Evolutionary conservation across 1,140 invertebrate genomes (phyloP).

Genomic region (Ctenoplectra terminalis): DNA sequence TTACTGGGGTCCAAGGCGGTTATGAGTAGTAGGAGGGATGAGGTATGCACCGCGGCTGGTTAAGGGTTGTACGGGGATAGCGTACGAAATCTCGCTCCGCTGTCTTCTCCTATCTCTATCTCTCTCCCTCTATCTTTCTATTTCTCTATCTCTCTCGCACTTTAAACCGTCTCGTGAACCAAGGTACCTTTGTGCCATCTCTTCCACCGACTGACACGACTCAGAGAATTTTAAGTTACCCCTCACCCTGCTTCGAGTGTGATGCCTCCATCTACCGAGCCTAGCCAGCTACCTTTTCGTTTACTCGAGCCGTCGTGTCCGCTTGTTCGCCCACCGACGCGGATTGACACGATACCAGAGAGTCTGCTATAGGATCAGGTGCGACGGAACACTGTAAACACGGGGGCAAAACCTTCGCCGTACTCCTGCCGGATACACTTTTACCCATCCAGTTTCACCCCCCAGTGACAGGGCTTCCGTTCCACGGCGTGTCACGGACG

Average conservation of each 20-base stretch:
- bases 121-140: not conserved
- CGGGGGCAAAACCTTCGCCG: slow-evolving; percentile 39
- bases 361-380: slow-evolving; percentile 54
- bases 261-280: not conserved
- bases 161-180: not conserved
- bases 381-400: slow-evolving; percentile 57
- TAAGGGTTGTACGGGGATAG: slow-evolving; percentile 33
- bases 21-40: slow-evolving; percentile 27
- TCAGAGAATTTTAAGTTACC: slow-evolving; percentile 54
- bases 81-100: slow-evolving; percentile 7
- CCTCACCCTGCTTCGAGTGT: not conserved
- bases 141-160: not conserved
- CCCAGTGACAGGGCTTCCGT: slow-evolving; percentile 31
- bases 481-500: slow-evolving; percentile 22
- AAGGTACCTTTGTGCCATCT: slow-evolving; percentile 29
- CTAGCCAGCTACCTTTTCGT: not conserved
- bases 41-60: slow-evolving; percentile 45
- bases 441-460: slow-evolving; percentile 15
- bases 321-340: slow-evolving; percentile 35
- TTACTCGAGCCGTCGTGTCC: slow-evolving; percentile 15
- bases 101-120: slow-evolving; percentile 8
- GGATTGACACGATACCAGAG: slow-evolving; percentile 43
- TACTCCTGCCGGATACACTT: slow-evolving; percentile 34
- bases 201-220: not conserved
- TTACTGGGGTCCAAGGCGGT: slow-evolving; percentile 52